Conservation (phyloP, 2,888 invertebrate genomes). For the Ariolimax columbianus region DNA sequence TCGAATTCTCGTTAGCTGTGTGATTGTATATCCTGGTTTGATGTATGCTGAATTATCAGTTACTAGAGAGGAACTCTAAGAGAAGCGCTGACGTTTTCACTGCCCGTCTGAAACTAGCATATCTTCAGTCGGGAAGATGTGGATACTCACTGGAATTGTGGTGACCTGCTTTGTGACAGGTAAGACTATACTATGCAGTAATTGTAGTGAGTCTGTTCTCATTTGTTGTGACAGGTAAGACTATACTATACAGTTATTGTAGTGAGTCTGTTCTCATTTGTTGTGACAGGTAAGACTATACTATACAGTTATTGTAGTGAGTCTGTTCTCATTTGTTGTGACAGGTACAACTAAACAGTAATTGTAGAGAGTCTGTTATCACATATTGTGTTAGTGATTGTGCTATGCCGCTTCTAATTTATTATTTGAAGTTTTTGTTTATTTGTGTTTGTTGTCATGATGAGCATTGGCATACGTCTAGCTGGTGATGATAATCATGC, state of each 20-base stretch:
- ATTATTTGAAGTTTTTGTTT: too few relatives aligned
- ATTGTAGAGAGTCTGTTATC: neutral
- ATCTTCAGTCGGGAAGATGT: neutral
- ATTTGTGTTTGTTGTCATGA: too few relatives aligned
- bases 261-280: neutral
- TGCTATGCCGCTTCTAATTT: too few relatives aligned
- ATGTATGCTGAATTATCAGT: neutral
- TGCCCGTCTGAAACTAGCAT: neutral
- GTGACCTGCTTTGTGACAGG: neutral
- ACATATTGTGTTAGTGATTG: too few relatives aligned
- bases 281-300: neutral
- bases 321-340: neutral
- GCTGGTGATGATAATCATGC: too few relatives aligned
- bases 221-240: neutral
- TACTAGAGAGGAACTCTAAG: neutral
- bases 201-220: neutral
- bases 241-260: neutral
- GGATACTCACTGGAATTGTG: neutral
- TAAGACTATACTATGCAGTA: neutral
- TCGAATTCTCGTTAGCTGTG: neutral
- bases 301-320: neutral
- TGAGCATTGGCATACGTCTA: too few relatives aligned
- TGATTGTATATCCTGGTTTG: neutral
- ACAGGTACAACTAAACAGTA: neutral
- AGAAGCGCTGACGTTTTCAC: neutral